Base-by-base conservation (phyloP, 1,140 invertebrate genomes). In the Octopus bimaculoides region DNA sequence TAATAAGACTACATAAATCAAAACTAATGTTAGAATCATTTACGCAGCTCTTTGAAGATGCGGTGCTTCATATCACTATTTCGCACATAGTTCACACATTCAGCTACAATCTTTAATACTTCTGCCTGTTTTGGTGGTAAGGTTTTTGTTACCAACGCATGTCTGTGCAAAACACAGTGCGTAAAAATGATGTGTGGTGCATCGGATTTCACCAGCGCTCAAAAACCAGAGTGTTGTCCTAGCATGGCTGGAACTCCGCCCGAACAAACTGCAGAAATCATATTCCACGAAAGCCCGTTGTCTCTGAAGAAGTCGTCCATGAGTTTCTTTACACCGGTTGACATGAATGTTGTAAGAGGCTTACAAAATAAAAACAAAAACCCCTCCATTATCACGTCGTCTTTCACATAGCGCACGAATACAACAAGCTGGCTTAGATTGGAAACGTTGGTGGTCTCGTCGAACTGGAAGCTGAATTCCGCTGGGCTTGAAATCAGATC, bases 281-380 rank as follows among this genome's bases (percentile, higher is more conserved):
- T 66, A n/a, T 66, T 66, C 12, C 61, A 66, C 61, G 3, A 66
- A 66, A 66, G 61, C 61, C 61, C 61, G 3, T 66, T 66, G 61
- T n/a, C n/a, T 66, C 61, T 66, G 61, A 66, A 66, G 61, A 66
- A 66, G 61, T 66, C 3, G 3, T 66, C 61, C 3, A 66, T 3
- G n/a, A n/a, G 61, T 66, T 66, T 2, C 61, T 66, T 66, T 3
- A 66, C 61, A n/a, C 3, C 61, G 3, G 61, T 3, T 66, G 61
- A 1, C 3, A 2, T 66, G n/a, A 3, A 2, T n/a, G 61, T 66
- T 66, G 61, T 66, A n/a, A 66, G 61, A 66, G 61, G 61, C 61
- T 66, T 66, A n/a, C 12, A 66, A n/a, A 66, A 66, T n/a, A 66
- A n/a, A 66, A 66, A 66, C n/a, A n/a, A n/a, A n/a, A n/a, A n/a